phyloP scores from a whole-genome alignment of 2,113 vertebrate species.

The Gymnarchus niloticus region DNA sequence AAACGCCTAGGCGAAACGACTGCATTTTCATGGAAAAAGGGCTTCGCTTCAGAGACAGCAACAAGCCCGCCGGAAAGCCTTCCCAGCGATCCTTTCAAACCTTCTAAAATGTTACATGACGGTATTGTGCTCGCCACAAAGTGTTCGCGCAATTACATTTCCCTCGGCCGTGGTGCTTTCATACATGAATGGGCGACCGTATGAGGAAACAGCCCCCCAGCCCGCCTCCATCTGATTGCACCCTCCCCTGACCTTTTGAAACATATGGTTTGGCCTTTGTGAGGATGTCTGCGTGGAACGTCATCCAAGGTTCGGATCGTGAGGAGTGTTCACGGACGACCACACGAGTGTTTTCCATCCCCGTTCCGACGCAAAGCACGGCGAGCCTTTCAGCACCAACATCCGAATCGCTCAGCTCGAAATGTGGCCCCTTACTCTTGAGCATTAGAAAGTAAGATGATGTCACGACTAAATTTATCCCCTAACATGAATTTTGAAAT shows the following conservation, averaged over 20 bases:
- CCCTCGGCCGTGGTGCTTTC: constrained; percentile 43
- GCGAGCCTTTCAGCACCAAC: not conserved
- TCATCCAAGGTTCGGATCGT: constrained; percentile 6
- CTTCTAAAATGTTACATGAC: constrained; percentile 36
- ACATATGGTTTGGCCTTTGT: constrained; percentile 33
- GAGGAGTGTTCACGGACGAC: not conserved
- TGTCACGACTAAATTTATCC: not conserved
- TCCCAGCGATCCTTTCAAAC: constrained; percentile 22
- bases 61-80: constrained; percentile 16
- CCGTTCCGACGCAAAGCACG: not conserved
- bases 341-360: not conserved
- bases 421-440: not conserved
- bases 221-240: constrained; percentile 28
- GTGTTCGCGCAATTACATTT: constrained; percentile 44
- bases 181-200: constrained; percentile 41
- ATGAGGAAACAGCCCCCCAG: constrained; percentile 3
- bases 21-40: constrained; percentile 24
- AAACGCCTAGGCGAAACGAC: constrained; percentile 28
- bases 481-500: not conserved
- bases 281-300: constrained; percentile 21
- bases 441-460: constrained; percentile 12
- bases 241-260: not conserved
- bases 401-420: not conserved
- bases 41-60: constrained; percentile 31
- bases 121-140: constrained; percentile 47